Evolutionary conservation across 2,113 vertebrate species (phyloP).

Genomic region (Melanerpes aurifrons): DNA sequence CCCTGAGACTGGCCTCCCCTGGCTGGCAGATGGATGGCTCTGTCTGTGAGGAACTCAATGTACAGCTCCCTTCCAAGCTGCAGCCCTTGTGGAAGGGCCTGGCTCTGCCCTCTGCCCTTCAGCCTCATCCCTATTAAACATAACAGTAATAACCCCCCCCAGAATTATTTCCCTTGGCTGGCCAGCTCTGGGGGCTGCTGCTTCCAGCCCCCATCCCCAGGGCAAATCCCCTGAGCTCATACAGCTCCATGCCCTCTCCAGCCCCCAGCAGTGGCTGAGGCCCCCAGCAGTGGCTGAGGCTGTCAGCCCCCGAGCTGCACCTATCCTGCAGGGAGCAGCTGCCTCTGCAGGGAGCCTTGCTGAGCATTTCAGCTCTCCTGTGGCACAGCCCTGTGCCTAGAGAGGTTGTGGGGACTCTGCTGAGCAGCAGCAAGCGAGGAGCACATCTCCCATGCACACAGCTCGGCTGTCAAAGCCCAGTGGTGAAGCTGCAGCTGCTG

Average conservation of each 20-base stretch:
- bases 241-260: conserved; percentile 32
- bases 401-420: conserved; percentile 12
- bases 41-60: not conserved
- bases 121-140: conserved; percentile 6
- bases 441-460: conserved; percentile 3
- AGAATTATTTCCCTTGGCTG: conserved; percentile 45
- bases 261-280: conserved; percentile 5
- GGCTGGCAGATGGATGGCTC: not conserved
- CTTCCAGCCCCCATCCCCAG: conserved; percentile 34
- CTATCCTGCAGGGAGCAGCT: no score
- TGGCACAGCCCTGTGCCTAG: not conserved
- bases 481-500: conserved; percentile 32
- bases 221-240: conserved; percentile 58
- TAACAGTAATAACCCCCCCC: not conserved
- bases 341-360: not conserved
- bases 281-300: not conserved
- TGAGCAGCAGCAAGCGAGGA: not conserved
- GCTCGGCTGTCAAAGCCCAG: conserved; percentile 1
- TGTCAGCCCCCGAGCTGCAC: no score
- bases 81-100: not conserved
- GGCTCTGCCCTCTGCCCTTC: not conserved
- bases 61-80: not conserved
- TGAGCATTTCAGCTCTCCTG: not conserved
- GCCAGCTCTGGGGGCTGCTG: not conserved
- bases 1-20: not conserved